phyloP scores from a whole-genome alignment of 1,140 invertebrate genomes.

The Drosophila simulans region DNA sequence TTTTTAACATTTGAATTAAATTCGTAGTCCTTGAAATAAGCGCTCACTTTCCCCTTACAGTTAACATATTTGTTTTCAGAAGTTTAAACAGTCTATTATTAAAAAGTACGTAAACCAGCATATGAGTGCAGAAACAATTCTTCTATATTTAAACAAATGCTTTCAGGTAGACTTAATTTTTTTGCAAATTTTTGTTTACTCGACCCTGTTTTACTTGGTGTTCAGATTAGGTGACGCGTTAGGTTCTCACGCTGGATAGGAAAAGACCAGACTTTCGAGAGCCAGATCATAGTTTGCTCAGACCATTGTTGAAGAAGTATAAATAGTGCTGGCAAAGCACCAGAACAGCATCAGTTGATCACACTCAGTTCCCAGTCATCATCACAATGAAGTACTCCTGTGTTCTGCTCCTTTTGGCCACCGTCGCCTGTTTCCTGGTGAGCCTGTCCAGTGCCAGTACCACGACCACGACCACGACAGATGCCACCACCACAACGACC shows the following conservation, averaged over 20 bases:
- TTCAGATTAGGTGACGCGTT: neutral
- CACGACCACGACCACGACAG: slow-evolving; percentile 6
- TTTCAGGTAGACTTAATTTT: neutral
- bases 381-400: slow-evolving; percentile 7
- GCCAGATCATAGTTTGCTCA: neutral
- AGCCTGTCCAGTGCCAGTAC: slow-evolving; percentile 4
- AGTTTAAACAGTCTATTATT: neutral
- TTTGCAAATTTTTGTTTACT: slow-evolving; percentile 17
- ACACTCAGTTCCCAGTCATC: neutral
- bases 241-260: slow-evolving; percentile 17
- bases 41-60: neutral
- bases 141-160: slow-evolving; percentile 17
- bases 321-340: slow-evolving; percentile 4
- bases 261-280: neutral
- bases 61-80: neutral
- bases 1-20: neutral
- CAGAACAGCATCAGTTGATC: slow-evolving; percentile 36
- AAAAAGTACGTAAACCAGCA: neutral
- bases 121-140: neutral
- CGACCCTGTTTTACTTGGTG: neutral
- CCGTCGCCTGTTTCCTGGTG: slow-evolving; percentile 17
- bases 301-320: slow-evolving; percentile 1
- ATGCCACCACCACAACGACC: slow-evolving; percentile 1
- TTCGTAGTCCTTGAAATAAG: neutral
- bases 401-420: slow-evolving; percentile 8